Conservation (phyloP, 2,888 invertebrate species). For the Miltochrista miniata region DNA sequence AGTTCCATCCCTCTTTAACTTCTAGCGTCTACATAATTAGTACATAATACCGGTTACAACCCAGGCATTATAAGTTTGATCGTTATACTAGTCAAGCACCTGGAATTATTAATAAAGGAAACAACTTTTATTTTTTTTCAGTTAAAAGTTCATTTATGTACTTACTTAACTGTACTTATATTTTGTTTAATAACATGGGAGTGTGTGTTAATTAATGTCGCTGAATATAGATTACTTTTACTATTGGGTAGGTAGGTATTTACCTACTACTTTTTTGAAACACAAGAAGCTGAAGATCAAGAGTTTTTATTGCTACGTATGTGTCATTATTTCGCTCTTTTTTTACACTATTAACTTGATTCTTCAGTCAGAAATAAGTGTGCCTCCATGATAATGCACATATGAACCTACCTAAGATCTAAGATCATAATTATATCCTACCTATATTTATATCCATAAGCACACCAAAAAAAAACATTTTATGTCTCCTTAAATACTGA, state of each 20-base stretch:
- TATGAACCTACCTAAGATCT: too few relatives aligned
- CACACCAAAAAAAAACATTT: too few relatives aligned
- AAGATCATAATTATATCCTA: too few relatives aligned
- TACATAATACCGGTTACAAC: slow-evolving; percentile 39
- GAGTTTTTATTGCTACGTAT: too few relatives aligned
- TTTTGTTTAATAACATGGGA: not conserved
- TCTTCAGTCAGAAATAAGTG: too few relatives aligned
- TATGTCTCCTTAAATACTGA: too few relatives aligned
- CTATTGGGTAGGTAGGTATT: too few relatives aligned
- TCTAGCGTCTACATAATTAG: slow-evolving; percentile 45
- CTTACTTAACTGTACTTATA: not conserved
- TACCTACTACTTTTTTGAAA: not conserved
- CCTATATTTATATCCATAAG: too few relatives aligned
- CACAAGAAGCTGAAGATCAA: too few relatives aligned
- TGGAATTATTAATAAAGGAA: slow-evolving; percentile 40
- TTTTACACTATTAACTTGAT: too few relatives aligned
- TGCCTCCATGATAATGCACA: too few relatives aligned
- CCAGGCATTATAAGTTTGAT: slow-evolving; percentile 41
- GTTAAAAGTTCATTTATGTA: not conserved
- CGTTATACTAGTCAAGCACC: slow-evolving; percentile 42
- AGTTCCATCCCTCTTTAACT: slow-evolving; percentile 43
- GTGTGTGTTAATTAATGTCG: not conserved
- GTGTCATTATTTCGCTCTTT: too few relatives aligned
- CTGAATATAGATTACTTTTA: not conserved
- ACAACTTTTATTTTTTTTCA: slow-evolving; percentile 25